Percentiles rank a stretch among this genome's conserved stretches.
Conservation (phyloP, 2,797 vertebrate species). For the Tapera naevia region DNA sequence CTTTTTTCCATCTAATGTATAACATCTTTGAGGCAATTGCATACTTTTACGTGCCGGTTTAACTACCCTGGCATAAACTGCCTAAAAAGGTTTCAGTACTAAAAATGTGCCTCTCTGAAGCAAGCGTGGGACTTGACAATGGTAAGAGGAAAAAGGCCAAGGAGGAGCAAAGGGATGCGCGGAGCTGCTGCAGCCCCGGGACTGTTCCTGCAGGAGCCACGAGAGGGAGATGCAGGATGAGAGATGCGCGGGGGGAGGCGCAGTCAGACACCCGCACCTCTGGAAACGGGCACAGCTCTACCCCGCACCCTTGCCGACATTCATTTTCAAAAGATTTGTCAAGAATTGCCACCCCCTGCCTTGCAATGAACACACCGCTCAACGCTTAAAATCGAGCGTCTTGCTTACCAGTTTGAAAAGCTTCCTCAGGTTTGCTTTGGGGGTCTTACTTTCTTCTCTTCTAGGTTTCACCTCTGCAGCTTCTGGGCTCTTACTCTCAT, state of each 20-base stretch:
- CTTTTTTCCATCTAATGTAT: rapidly evolving
- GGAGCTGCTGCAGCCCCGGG: background rate
- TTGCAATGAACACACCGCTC: rapidly evolving
- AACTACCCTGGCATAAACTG: background rate
- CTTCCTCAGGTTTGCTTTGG: conserved; percentile 78
- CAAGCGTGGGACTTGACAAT: too few species aligned
- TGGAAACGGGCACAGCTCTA: rapidly evolving
- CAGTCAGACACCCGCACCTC: background rate
- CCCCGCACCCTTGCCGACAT: rapidly evolving
- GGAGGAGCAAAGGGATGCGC: too few species aligned
- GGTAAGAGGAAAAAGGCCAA: too few species aligned
- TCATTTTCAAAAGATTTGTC: background rate
- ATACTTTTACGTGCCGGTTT: rapidly evolving
- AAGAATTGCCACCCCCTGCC: background rate
- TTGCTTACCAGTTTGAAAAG: conserved; percentile 92
- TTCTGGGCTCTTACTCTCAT: background rate
- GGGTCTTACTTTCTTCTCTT: conserved; percentile 78
- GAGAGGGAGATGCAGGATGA: conserved; percentile 34
- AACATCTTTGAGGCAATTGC: background rate
- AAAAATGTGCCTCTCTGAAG: rapidly evolving
- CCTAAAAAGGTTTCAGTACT: rapidly evolving
- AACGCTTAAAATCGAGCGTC: rapidly evolving
- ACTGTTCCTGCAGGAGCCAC: background rate
- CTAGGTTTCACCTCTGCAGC: conserved; percentile 21
- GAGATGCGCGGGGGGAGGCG: background rate